These are phyloP conservation scores for Tinamus major DNA, from an alignment of 2,797 vertebrate species.

Conservation along the genomic window DNA sequence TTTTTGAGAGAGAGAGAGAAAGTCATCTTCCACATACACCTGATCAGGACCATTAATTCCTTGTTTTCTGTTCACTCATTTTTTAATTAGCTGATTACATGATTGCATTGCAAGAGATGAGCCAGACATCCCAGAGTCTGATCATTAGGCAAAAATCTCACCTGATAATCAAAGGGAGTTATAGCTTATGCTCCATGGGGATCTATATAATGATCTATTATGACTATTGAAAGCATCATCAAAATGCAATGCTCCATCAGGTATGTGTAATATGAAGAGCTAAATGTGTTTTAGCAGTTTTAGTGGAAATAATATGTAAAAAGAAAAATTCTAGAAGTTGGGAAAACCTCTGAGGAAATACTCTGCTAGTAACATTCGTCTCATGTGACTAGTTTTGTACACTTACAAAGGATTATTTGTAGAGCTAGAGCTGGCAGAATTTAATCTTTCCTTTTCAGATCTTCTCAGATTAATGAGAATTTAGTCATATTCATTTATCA, in stretches of 20 bases:
- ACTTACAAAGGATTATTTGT: not conserved
- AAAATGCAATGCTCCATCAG: not conserved
- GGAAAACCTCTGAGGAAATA: constrained; percentile 31
- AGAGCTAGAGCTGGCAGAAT: not conserved
- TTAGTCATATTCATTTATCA: not conserved
- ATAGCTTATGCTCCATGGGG: not conserved
- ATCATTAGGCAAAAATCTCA: constrained; percentile 44
- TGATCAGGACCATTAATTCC: not conserved
- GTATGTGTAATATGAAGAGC: not conserved
- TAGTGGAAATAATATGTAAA: constrained; percentile 60
- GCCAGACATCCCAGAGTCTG: constrained; percentile 24
- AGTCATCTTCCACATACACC: not conserved
- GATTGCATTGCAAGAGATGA: not conserved
- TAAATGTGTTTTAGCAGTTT: constrained; percentile 22
- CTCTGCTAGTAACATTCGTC: constrained; percentile 35
- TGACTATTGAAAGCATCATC: constrained; percentile 47
- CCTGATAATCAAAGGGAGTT: constrained; percentile 54
- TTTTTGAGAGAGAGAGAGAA: accelerated
- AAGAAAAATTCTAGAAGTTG: constrained; percentile 13
- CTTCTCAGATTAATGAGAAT: constrained; percentile 7
- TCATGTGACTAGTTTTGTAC: not conserved
- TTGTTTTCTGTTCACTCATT: constrained; percentile 40
- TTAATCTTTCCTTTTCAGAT: not conserved
- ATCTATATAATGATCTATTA: constrained; percentile 6
- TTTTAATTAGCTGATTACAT: not conserved